Evolutionary conservation across 2,797 vertebrate species (phyloP).

Genomic region (Eulemur mongoz): DNA sequence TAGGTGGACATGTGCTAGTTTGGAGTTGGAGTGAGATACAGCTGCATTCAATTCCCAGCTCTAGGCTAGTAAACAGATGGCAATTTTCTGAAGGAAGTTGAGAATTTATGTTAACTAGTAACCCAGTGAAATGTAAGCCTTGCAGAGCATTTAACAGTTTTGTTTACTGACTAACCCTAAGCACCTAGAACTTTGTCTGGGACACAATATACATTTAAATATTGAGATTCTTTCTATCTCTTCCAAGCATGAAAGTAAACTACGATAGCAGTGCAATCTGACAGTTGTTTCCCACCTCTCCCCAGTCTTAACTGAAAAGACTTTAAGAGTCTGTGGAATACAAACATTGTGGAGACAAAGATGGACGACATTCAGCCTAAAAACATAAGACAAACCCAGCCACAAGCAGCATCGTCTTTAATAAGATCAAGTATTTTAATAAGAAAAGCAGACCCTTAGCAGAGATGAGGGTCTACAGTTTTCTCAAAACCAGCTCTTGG

Average conservation of each 20-base stretch:
- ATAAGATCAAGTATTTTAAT: too few relatives aligned
- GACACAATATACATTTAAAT: not conserved
- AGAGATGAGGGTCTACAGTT: not conserved
- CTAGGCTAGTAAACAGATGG: not conserved
- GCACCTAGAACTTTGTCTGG: not conserved
- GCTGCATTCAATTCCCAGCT: not conserved
- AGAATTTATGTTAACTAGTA: not conserved
- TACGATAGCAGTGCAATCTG: not conserved
- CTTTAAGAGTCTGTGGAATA: too few relatives aligned
- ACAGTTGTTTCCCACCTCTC: not conserved
- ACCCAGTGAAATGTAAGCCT: not conserved
- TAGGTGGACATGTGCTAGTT: not conserved
- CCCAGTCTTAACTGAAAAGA: not conserved
- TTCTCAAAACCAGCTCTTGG: not conserved
- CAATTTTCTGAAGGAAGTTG: not conserved
- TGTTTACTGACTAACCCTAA: not conserved
- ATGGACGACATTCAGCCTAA: not conserved
- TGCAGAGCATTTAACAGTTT: not conserved
- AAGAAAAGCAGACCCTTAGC: not conserved
- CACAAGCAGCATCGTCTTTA: not conserved
- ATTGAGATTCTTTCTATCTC: not conserved
- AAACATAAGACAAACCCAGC: not conserved
- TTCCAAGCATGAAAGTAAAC: not conserved
- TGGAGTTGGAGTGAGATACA: not conserved
- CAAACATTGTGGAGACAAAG: not conserved